phyloP scores from a whole-genome alignment of 2,113 vertebrate species.

The Xiphias gladius region DNA sequence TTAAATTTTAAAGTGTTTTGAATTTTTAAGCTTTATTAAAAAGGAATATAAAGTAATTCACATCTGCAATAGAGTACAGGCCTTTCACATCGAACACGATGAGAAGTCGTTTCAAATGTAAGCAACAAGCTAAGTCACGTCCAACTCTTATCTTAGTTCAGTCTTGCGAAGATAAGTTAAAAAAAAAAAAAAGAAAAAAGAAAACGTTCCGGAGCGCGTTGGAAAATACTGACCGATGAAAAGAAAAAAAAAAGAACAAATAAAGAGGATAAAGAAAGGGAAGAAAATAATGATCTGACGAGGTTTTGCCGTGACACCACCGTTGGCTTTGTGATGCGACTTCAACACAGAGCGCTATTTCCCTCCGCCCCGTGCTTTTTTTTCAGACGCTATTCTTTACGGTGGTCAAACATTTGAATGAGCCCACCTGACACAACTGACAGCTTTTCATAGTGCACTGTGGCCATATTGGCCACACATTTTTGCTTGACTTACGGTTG shows the following conservation, averaged over 20 bases:
- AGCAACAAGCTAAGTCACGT: conserved; percentile 75
- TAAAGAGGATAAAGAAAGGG: not conserved
- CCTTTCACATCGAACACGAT: conserved; percentile 11
- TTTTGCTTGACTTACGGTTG: conserved; percentile 42
- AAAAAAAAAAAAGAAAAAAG: no score
- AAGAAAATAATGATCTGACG: not conserved
- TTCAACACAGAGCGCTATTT: conserved; percentile 25
- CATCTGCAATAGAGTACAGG: conserved; percentile 38
- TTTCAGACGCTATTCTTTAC: conserved; percentile 23
- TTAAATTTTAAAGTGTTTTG: not conserved
- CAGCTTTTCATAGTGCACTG: conserved; percentile 45
- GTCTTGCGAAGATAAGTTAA: not conserved
- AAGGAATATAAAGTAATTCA: conserved; percentile 22
- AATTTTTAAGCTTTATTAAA: not conserved
- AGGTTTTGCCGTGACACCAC: conserved; percentile 41
- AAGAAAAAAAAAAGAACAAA: conserved; percentile 6
- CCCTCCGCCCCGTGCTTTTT: conserved; percentile 13
- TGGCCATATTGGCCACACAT: conserved; percentile 67
- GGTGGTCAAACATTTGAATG: conserved; percentile 49
- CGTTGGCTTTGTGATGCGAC: conserved; percentile 57
- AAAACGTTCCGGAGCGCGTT: conserved; percentile 14
- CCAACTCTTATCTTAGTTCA: conserved; percentile 45
- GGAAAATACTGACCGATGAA: conserved; percentile 7
- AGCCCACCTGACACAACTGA: conserved; percentile 57
- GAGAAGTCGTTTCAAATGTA: conserved; percentile 20